Percentiles rank a stretch among this genome's conserved stretches.
Conservation (phyloP, 2,888 invertebrate species). For the Nephrotoma appendiculata region DNA sequence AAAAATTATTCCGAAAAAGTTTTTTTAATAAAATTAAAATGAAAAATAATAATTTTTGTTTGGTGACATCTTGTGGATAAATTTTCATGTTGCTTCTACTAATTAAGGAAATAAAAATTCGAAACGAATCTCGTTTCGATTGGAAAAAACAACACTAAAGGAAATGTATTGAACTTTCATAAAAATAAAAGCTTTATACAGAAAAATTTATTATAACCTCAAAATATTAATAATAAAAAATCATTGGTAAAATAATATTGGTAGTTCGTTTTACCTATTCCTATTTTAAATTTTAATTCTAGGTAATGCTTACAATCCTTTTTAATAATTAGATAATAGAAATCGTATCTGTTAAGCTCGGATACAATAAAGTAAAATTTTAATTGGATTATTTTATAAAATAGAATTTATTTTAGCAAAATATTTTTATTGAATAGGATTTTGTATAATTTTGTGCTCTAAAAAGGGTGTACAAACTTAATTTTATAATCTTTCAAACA, state of each 20-base stretch:
- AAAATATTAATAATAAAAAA: background rate
- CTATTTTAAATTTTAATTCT: background rate
- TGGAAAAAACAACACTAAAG: background rate
- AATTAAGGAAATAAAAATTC: background rate
- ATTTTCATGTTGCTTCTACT: background rate
- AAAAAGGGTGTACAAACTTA: too few relatives aligned
- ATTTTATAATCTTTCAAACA: too few relatives aligned
- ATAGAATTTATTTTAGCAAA: background rate
- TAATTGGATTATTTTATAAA: background rate
- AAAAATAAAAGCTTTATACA: background rate
- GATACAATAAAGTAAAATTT: background rate
- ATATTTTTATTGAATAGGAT: background rate
- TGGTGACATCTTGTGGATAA: background rate
- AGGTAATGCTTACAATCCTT: background rate
- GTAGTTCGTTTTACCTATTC: background rate
- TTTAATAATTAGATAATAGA: background rate
- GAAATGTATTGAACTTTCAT: background rate
- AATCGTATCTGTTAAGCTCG: background rate
- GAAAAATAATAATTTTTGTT: background rate
- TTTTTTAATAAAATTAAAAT: background rate
- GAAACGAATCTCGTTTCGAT: background rate
- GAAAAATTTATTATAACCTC: background rate
- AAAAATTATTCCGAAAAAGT: background rate
- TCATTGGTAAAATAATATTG: too few relatives aligned
- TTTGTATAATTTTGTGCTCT: background rate